Evolutionary conservation across 2,113 vertebrate genomes (phyloP).

Genomic region (Mobula birostris): DNA sequence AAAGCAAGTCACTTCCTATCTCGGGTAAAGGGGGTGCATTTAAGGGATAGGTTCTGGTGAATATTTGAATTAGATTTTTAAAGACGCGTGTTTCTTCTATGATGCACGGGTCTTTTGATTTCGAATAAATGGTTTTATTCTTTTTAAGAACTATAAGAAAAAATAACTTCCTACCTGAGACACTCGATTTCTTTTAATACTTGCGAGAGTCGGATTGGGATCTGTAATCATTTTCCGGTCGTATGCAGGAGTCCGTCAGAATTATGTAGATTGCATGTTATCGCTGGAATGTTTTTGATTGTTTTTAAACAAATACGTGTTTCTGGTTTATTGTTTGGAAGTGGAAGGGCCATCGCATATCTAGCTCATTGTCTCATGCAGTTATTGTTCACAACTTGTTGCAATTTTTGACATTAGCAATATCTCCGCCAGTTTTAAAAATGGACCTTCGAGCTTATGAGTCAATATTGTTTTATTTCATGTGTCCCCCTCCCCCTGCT

Average conservation of each 20-base stretch:
- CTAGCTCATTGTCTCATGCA: not conserved
- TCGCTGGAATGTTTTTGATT: not conserved
- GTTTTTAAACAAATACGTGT: not conserved
- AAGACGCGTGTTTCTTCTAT: not conserved
- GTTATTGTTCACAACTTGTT: conserved; percentile 41
- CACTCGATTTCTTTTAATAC: not conserved
- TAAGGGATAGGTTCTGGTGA: not conserved
- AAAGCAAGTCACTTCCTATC: conserved; percentile 42
- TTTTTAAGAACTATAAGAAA: conserved; percentile 42
- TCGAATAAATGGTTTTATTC: conserved; percentile 49
- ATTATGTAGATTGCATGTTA: not conserved
- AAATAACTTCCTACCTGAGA: not conserved
- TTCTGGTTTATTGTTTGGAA: not conserved
- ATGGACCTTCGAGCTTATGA: conserved; percentile 43
- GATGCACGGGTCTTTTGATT: not conserved
- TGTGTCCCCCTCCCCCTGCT: conserved; percentile 47
- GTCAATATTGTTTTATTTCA: conserved; percentile 52
- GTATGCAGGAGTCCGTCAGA: conserved; percentile 41
- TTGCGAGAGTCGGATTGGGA: not conserved
- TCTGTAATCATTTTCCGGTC: conserved; percentile 21
- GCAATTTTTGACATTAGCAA: conserved; percentile 47
- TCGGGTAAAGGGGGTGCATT: not conserved
- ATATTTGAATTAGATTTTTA: not conserved
- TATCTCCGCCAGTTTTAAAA: conserved; percentile 46
- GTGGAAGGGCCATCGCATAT: not conserved